Conservation (phyloP, 2,797 vertebrate species). For the Salmo trutta region DNA sequence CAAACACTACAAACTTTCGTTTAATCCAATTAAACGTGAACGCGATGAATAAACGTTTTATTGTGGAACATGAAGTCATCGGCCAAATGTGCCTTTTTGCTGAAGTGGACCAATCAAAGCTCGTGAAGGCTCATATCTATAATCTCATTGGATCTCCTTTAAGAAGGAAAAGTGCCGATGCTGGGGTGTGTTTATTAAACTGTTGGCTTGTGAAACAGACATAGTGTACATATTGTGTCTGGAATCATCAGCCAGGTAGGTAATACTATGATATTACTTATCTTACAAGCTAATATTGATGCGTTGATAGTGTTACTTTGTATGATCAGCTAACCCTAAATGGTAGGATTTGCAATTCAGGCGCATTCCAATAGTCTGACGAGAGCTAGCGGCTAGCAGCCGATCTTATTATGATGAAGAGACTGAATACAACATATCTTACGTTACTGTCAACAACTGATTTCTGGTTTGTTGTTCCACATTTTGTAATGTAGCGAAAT, state of each 20-base stretch:
- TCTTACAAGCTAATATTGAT: not conserved
- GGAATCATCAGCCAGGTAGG: not conserved
- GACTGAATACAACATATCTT: not conserved
- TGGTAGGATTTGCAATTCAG: not conserved
- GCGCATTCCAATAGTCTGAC: not conserved
- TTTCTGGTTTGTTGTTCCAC: not conserved
- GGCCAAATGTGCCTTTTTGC: not conserved
- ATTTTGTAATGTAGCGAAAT: not conserved
- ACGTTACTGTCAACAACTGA: not conserved
- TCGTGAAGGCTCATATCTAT: not conserved
- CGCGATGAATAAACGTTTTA: not conserved
- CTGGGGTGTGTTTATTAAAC: slow-evolving; percentile 29
- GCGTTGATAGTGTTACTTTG: not conserved
- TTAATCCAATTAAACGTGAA: slow-evolving; percentile 34
- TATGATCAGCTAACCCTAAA: not conserved
- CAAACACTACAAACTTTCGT: not conserved
- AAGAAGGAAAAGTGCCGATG: slow-evolving; percentile 19
- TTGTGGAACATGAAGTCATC: not conserved
- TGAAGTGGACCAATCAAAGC: slow-evolving; percentile 61
- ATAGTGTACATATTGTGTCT: slow-evolving; percentile 6
- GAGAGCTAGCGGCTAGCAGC: not conserved
- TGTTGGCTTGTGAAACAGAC: not conserved
- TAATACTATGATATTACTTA: not conserved
- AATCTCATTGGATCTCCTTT: slow-evolving; percentile 42
- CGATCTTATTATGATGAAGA: not conserved